A percentile compares a stretch with the other conserved stretches of the same genome.
Evolutionary conservation across 1,140 invertebrate genomes (phyloP).

Genomic region (Drosophila kikkawai): DNA sequence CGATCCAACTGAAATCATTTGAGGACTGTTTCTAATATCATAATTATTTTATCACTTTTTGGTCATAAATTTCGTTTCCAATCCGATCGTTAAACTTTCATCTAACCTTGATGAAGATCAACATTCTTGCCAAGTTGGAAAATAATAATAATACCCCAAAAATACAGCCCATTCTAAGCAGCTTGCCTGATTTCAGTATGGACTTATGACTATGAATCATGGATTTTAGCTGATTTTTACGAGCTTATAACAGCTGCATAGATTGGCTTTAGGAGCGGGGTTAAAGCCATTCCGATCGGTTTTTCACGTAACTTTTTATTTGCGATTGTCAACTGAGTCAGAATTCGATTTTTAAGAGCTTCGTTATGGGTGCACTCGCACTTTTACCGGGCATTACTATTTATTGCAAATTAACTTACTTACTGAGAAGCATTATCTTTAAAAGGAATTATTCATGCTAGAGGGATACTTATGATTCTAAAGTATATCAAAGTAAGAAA

Average conservation of each 20-base stretch:
- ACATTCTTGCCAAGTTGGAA: constrained; percentile 22
- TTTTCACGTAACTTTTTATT: constrained; percentile 32
- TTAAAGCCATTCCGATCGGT: constrained; percentile 6
- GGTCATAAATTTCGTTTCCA: constrained; percentile 24
- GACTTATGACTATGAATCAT: constrained; percentile 45
- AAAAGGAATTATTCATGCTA: neutral
- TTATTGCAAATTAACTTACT: neutral
- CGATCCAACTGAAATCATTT: constrained; percentile 11
- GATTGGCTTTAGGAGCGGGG: constrained; percentile 12
- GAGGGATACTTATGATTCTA: no score
- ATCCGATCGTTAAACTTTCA: constrained; percentile 44
- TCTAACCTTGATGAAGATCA: constrained; percentile 38
- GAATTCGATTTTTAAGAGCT: neutral
- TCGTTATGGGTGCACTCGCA: neutral
- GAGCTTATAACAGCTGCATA: constrained; percentile 45
- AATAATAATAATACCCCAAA: constrained; percentile 14
- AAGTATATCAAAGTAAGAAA: no score
- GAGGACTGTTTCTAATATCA: constrained; percentile 15
- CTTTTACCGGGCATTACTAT: constrained; percentile 2
- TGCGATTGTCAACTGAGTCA: constrained; percentile 22
- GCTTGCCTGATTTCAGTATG: constrained; percentile 16
- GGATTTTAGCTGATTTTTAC: constrained; percentile 48
- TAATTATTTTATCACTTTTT: constrained; percentile 31
- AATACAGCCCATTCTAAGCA: constrained; percentile 14
- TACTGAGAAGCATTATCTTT: neutral